These are phyloP conservation scores for Neocrepidodera transversa DNA, from an alignment of 2,888 invertebrate species.

Conservation along the genomic window DNA sequence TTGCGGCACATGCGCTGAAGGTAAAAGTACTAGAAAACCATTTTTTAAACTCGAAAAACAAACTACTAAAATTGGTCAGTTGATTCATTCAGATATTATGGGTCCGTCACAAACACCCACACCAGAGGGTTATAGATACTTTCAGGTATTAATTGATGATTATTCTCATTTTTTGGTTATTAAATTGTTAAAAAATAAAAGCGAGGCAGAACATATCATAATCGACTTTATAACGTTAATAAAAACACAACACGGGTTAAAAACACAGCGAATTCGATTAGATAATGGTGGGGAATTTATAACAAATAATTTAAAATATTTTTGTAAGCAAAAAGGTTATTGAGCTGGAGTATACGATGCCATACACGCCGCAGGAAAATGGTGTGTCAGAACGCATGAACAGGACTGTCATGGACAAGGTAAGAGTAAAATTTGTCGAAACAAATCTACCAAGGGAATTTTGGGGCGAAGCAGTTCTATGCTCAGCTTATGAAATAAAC, in stretches of 20 bases:
- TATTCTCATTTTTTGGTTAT: too few relatives aligned
- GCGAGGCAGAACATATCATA: too few relatives aligned
- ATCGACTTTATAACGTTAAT: conserved; percentile 32
- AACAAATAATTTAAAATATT: conserved; percentile 32
- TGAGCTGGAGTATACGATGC: conserved; percentile 16
- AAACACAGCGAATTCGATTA: conserved; percentile 30
- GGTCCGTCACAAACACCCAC: too few relatives aligned
- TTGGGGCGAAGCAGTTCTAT: conserved; percentile 42
- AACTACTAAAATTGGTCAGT: too few relatives aligned
- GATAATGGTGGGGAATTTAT: conserved; percentile 25
- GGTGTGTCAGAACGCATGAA: conserved; percentile 22
- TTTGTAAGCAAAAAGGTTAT: conserved; percentile 37
- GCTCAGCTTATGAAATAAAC: conserved; percentile 43
- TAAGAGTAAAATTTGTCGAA: conserved; percentile 38
- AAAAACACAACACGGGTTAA: conserved; percentile 31
- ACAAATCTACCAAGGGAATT: conserved; percentile 39
- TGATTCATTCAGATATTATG: too few relatives aligned
- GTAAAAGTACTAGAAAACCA: too few relatives aligned
- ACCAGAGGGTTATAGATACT: too few relatives aligned
- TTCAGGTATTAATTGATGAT: too few relatives aligned
- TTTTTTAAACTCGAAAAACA: too few relatives aligned
- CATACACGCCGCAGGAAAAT: conserved; percentile 43
- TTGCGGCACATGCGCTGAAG: too few relatives aligned
- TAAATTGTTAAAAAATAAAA: too few relatives aligned
- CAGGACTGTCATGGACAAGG: conserved; percentile 24